Conservation (phyloP, 2,797 vertebrate genomes). For the Mycteria americana region DNA sequence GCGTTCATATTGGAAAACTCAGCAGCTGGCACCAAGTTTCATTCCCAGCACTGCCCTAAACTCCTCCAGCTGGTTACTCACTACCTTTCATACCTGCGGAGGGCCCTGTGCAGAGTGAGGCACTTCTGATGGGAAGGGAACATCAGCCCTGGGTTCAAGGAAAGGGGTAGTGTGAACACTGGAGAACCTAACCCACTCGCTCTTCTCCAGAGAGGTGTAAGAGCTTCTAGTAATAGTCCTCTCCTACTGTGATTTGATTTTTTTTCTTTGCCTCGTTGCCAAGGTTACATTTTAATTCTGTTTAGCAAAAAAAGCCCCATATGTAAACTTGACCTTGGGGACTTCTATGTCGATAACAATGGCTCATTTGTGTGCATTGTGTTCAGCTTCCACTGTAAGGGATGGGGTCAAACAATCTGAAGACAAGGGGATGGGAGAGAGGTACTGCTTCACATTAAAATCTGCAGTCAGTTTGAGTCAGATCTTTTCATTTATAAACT, state of each 20-base stretch:
- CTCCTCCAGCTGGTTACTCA: neutral
- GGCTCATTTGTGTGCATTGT: neutral
- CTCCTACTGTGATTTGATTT: neutral
- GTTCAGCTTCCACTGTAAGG: neutral
- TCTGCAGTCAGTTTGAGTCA: neutral
- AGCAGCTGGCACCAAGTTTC: neutral
- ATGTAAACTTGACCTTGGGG: neutral
- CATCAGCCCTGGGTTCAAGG: neutral
- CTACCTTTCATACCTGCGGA: neutral
- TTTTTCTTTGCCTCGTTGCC: neutral
- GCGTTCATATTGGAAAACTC: neutral
- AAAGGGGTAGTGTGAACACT: neutral
- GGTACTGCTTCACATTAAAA: neutral
- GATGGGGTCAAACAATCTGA: neutral
- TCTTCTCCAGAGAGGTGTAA: neutral
- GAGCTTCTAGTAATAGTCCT: neutral
- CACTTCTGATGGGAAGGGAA: neutral
- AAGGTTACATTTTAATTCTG: neutral
- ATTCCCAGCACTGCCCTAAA: neutral
- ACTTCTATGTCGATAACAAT: neutral
- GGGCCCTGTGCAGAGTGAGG: neutral
- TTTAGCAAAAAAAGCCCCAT: neutral
- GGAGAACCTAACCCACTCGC: rapidly evolving
- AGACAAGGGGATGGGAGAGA: neutral
- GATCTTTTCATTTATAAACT: neutral